A percentile compares a stretch with the other conserved stretches of the same genome.
Conservation (phyloP, 1,140 invertebrate genomes). For the Laodelphax striatellus region DNA sequence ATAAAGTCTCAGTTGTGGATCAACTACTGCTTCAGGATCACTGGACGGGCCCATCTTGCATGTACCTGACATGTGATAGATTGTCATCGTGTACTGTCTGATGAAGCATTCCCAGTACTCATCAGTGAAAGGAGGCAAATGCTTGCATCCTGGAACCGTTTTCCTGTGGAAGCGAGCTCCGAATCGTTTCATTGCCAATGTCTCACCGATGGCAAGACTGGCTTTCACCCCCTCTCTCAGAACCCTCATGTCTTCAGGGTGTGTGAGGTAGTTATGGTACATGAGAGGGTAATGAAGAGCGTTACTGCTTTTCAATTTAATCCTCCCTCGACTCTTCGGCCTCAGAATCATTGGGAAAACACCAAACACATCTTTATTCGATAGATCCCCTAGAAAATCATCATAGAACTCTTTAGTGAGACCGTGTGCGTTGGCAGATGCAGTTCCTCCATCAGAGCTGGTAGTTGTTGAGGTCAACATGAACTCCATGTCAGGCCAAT, state of each 20-base stretch:
- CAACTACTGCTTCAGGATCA: constrained; percentile 72
- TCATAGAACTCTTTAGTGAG: constrained; percentile 67
- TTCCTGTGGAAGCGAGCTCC: constrained; percentile 60
- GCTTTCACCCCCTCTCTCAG: constrained; percentile 76
- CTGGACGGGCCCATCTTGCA: constrained; percentile 65
- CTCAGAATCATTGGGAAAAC: constrained; percentile 78
- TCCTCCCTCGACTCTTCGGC: constrained; percentile 69
- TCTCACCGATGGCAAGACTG: constrained; percentile 57
- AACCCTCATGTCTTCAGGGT: constrained; percentile 65
- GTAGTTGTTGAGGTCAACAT: constrained; percentile 74
- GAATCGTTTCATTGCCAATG: constrained; percentile 40
- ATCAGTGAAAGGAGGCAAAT: constrained; percentile 38
- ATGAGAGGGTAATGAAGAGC: constrained; percentile 75
- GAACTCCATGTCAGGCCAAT: constrained; percentile 85
- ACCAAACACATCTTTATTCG: constrained; percentile 59
- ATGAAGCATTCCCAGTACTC: constrained; percentile 25
- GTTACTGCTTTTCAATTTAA: constrained; percentile 63
- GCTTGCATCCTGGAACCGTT: constrained; percentile 65
- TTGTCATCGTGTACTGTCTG: constrained; percentile 69
- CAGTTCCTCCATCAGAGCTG: constrained; percentile 53
- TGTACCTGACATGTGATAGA: constrained; percentile 68
- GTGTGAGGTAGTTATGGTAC: constrained; percentile 79
- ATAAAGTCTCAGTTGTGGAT: constrained; percentile 63
- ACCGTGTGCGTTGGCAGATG: constrained; percentile 65
- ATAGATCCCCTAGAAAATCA: constrained; percentile 54